Evolutionary conservation across 2,888 invertebrate species (phyloP), one percentile per base, ranked within the genome.

Genomic region (Epinotia ramella): DNA sequence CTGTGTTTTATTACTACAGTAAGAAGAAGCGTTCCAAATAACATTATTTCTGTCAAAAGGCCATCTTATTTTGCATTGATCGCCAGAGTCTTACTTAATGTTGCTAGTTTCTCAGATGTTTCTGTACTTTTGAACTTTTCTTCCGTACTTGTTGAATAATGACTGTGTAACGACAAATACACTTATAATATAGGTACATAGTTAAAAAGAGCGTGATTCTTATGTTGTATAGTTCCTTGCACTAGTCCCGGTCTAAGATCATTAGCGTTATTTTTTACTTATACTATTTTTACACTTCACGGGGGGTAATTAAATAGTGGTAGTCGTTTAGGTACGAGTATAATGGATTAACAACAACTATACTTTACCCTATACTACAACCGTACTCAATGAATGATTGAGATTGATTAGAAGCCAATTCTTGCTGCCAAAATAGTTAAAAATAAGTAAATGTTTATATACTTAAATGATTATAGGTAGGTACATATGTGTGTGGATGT

Each of bases 401-500:
- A n/a, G 53, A 16, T n/a, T 53, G n/a, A 53, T n/a, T 53, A 53
- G 7, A n/a, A n/a, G 53, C 46, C 46, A 13, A 46, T 13, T 3
- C 7, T n/a, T 57, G 57, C 12, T 20, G 57, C n/a, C 11, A 3
- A 3, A 65, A n/a, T 28, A 66, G n/a, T 46, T n/a, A 66, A 53
- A 9, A 66, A n/a, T 28, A 66, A n/a, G 13, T 28, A n/a, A 28
- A 33, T 18, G 18, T 28, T 53, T 53, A 53, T 28, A 18, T 28
- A 28, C 40, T 28, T 28, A 4, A 49, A 70, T 49, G 28, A 70
- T 62, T 46, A n/a, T n/a, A n/a, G n/a, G n/a, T n/a, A 3, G 24
- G 24, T 28, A 28, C 20, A 63, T 46, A 59, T 69, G 13, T 28
- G 44, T 44, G 69, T 59, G 59, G 20, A 46, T 69, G 59, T 44